Evolutionary conservation across 2,888 invertebrate genomes (phyloP), one percentile per base, ranked within the genome.

Genomic region (Napeogenes inachia): DNA sequence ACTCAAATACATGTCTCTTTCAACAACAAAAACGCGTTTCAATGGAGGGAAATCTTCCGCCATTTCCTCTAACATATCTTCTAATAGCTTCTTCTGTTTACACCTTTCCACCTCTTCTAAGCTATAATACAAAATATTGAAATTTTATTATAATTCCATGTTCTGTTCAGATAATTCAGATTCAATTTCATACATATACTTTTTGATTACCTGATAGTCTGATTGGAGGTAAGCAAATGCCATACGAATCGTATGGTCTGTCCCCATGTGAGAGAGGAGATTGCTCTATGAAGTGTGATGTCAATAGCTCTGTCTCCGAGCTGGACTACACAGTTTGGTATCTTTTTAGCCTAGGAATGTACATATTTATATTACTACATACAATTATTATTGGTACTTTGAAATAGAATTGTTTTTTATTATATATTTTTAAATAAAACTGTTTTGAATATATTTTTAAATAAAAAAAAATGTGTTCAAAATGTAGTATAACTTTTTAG

Each of bases 291-390:
- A 60, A 99, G 87, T 3, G 99, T 99, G 62, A 99, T 93, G 77
- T 96, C 94, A 71, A 98, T 96, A 3, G 99, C 97, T 57, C 99
- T 93, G 84, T 99, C 99, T 0, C 99, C 99, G 70, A 99, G 91
- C 68, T 97, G 96, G 10, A 99, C 89, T 64, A 94, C 90, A 81
- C 98, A 98, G 63, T 95, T 93, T 2, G 94, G 95, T 61, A 96
- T 91, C 78, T 94, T 93, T 70, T 92, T 92, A 1, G 95, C 96
- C 96, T 96, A 75, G 53, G 80, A 75, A 64, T 63, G 59, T 46
- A 21, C 21, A 21, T 46, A 55, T 46, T 55, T 13, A 45, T 21
- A 57, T 35, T 5, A 57, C 30, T 35, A 5, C 4, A 35, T 35
- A 5, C 6, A 5, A 35, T 35, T 21, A 35, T 4, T 35, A 6